Base-by-base conservation (phyloP, 2,113 vertebrate species). In the Atherinomorus stipes region DNA sequence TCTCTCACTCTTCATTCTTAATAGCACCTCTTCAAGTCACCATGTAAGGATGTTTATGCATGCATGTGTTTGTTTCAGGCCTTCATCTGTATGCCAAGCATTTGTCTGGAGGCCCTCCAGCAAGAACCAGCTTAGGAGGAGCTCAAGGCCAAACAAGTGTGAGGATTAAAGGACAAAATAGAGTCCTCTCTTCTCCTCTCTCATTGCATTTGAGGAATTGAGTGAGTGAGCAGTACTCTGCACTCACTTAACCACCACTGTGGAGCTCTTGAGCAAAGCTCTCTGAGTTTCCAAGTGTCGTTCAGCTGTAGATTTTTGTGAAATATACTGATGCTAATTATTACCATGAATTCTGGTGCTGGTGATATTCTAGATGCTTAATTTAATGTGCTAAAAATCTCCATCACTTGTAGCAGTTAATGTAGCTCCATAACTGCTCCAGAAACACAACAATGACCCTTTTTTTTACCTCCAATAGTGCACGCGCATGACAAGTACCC, bases 71-170 rank as follows among this genome's bases (percentile, higher is more conserved):
- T 74, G 71, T 64, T 54, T 28, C 7, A 4, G 69, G 65, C 54
- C 84, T 81, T 89, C 76, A 89, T 90, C 85, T 85, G 87, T 91
- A 91, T 90, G 89, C 85, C 77, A 74, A 87, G 77, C 77, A 31
- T 82, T 88, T 83, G 71, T 85, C 78, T 80, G 72, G 79, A 81
- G 73, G 70, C 83, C 75, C 87, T 91, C 76, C 79, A 91, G 84
- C 79, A 64, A 90, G 67, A 85, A 82, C 73, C 75, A 78, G 87
- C 83, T 86, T 82, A 84, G 81, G 74, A 87, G 82, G 73, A 84
- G 81, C 89, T 90, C 87, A 92, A 90, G 86, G 87, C 87, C 88
- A 90, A 90, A 90, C 89, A 90, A 90, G 81, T 87, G 68, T 74
- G 74, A 76, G 88, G 85, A 89, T 89, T 89, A 87, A 88, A 90